Evolutionary conservation across 2,888 invertebrate genomes (phyloP).

Genomic region (Carcina quercana): DNA sequence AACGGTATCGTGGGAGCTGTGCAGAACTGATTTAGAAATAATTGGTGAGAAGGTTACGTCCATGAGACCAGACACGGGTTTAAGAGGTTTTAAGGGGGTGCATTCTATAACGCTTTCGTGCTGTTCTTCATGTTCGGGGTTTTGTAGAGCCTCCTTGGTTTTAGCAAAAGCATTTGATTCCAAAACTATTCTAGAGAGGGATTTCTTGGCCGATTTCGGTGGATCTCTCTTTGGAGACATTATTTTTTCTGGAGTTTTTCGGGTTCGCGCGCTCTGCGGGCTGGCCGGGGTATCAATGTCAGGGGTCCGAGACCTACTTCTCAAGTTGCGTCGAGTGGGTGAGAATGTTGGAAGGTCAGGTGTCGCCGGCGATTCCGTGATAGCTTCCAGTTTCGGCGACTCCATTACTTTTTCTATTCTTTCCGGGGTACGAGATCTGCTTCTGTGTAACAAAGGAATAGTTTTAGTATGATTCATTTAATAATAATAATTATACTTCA

Average conservation of each 20-base stretch:
- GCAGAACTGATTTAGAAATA: constrained; percentile 52
- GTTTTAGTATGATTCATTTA: too few relatives aligned
- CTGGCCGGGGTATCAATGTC: constrained; percentile 32
- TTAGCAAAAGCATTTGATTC: constrained; percentile 61
- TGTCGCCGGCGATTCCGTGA: constrained; percentile 45
- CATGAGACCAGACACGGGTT: constrained; percentile 40
- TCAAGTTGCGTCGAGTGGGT: constrained; percentile 28
- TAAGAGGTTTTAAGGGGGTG: constrained; percentile 52
- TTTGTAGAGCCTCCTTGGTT: constrained; percentile 41
- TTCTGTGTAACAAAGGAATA: constrained; percentile 22
- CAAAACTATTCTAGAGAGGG: constrained; percentile 54
- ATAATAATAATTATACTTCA: too few relatives aligned
- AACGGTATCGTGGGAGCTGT: constrained; percentile 43
- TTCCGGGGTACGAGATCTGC: constrained; percentile 52
- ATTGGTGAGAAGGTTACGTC: constrained; percentile 62
- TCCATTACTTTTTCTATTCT: constrained; percentile 33
- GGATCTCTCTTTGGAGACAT: constrained; percentile 49
- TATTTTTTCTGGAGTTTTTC: constrained; percentile 61
- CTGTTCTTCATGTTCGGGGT: constrained; percentile 29
- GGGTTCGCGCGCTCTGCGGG: constrained; percentile 37
- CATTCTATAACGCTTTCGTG: constrained; percentile 39
- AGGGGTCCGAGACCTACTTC: constrained; percentile 52
- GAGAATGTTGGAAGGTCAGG: constrained; percentile 22
- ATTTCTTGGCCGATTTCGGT: constrained; percentile 41
- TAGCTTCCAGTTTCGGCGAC: constrained; percentile 42